Base-by-base conservation (phyloP, 2,113 vertebrate species). In the Nasalis larvatus region DNA sequence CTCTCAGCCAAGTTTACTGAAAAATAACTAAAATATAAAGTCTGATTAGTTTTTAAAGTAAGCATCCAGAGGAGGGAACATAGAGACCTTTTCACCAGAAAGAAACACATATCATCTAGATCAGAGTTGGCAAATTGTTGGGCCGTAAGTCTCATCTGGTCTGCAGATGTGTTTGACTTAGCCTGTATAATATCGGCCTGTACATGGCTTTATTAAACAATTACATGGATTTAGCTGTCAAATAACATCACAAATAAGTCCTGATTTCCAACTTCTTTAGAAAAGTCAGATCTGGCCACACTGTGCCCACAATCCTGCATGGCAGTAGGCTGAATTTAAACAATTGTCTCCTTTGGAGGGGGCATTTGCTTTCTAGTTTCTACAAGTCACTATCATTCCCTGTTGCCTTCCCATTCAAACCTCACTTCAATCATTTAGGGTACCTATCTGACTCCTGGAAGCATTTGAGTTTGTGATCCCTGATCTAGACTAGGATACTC, bases 41-140 rank as follows among this genome's bases (percentile, higher is more conserved):
- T 63, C 82, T 84, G 8, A 71, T 69, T 87, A 87, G 18, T 78
- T 96, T 92, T 63, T 74, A 69, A 94, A 97, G 68, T 21, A 92
- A 92, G 37, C 37, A 71, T n/a, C 25, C 35, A 92, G 49, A 81
- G 52, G 17, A 52, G 54, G 69, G 42, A 71, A 42, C 45, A 30
- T 37, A 89, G 58, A 42, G 63, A 83, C 81, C 81, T 91, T 91
- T 54, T 45, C 49, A 84, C 54, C 56, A 66, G 58, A 60, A 96
- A 68, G 63, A 63, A 78, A 56, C 40, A 23, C 54, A 68, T 20
- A 37, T 81, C 2, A 30, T 16, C 47, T 68, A 68, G 63, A 30
- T 60, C 58, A 7, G 56, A 87, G 17, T 10, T 78, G 84, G n/a
- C 23, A 69, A 91, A 93, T 37, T 81, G 42, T 68, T 78, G 60